Evolutionary conservation across 2,888 invertebrate genomes (phyloP), one percentile per base, ranked within the genome.

Genomic region (Pterostichus niger): DNA sequence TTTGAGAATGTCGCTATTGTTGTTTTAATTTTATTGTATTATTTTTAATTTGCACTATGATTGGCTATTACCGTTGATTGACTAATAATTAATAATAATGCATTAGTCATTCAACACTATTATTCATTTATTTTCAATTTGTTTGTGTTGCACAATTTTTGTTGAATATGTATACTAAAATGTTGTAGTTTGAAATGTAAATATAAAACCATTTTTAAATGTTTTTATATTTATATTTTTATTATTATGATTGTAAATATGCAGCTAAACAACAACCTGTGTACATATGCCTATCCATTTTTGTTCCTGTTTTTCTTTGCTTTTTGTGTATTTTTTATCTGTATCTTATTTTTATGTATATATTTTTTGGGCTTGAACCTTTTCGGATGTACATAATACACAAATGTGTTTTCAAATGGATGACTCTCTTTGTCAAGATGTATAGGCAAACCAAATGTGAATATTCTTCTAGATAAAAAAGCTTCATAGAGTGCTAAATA

Each of bases 231-330:
- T 64, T 64, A 7, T 64, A 24, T 3, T 59, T 59, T 31, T 4
- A 59, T n/a, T 75, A 52, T 75, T 75, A 75, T 75, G 75, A 52
- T 75, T 75, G 75, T 56, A 76, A 76, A 76, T 76, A 71, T 71
- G 75, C 75, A 11, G 9, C 31, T 64, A n/a, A 44, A 40, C 17
- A 15, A 75, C 17, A 46, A 76, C 76, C 76, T 56, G 54, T 76
- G 56, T 56, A 76, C 56, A 75, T 75, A 76, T 68, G 35, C 76
- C 76, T 33, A 76, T 76, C 76, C 76, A 54, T 13, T 76, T 54
- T 56, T 64, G 24, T 33, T 75, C 52, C 52, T n/a, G 1, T 24
- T 75, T 75, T 73, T 44, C 44, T 46, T 35, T 76, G 54, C 54
- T 76, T 76, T 33, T 13, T 76, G 54, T 76, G 35, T 68, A 6